Conservation (phyloP, 2,797 vertebrate genomes). For the Cuculus canorus region DNA sequence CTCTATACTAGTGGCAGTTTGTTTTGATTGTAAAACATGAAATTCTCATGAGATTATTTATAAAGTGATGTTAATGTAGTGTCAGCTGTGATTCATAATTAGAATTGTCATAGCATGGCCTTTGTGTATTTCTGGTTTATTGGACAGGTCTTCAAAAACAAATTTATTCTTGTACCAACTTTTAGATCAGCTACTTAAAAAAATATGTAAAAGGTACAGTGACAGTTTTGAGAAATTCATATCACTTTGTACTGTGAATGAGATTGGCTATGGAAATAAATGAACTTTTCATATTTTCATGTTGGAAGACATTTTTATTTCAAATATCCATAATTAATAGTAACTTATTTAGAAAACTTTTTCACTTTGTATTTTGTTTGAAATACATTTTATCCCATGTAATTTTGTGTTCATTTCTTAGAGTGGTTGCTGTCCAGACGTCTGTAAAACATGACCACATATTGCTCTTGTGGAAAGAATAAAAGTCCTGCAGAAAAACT, state of each 20-base stretch:
- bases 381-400: neutral
- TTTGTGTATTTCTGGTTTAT: constrained; percentile 44
- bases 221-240: constrained; percentile 73
- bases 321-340: neutral
- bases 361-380: neutral
- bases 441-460: neutral
- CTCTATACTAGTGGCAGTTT: constrained; percentile 48
- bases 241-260: constrained; percentile 82
- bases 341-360: neutral
- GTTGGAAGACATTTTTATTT: constrained; percentile 39
- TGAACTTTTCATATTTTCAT: constrained; percentile 70
- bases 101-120: constrained; percentile 61
- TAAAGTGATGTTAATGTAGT: constrained; percentile 48
- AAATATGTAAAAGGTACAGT: constrained; percentile 77
- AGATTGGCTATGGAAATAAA: constrained; percentile 84
- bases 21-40: constrained; percentile 58
- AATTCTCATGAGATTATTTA: constrained; percentile 41
- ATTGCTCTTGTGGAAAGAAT: neutral
- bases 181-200: constrained; percentile 75
- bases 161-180: constrained; percentile 83
- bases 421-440: neutral
- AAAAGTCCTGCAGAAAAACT: neutral
- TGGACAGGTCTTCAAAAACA: constrained; percentile 52
- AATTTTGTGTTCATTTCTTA: neutral
- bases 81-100: constrained; percentile 48